A percentile compares a stretch with the other conserved stretches of the same genome.
Evolutionary conservation across 2,888 invertebrate species (phyloP).

Genomic region (Spodoptera picta): DNA sequence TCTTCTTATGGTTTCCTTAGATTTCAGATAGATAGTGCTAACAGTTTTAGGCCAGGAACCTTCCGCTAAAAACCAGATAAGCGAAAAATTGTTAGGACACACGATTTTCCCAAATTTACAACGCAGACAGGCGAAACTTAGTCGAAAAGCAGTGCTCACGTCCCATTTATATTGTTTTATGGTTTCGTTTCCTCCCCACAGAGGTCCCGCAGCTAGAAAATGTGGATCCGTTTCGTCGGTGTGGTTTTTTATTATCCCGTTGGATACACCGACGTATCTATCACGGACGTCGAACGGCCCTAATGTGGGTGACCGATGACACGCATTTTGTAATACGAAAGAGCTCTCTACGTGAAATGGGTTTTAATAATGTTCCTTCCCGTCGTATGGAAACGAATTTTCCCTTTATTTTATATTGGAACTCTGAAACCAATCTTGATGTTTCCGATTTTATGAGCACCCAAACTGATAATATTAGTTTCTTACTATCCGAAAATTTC

Average conservation of each 20-base stretch:
- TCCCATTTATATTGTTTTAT: conserved; percentile 86
- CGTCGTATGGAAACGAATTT: conserved; percentile 36
- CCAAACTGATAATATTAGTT: conserved; percentile 17
- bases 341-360: conserved; percentile 54
- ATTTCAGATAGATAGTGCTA: conserved; percentile 14
- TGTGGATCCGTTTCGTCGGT: conserved; percentile 71
- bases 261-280: conserved; percentile 56
- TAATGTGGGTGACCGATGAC: conserved; percentile 62
- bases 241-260: conserved; percentile 71
- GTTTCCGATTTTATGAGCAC: conserved; percentile 36
- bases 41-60: conserved; percentile 40
- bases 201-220: conserved; percentile 72
- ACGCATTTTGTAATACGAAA: conserved; percentile 56
- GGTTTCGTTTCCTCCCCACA: conserved; percentile 77
- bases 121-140: conserved; percentile 67
- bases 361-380: conserved; percentile 51
- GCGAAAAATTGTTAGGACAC: conserved; percentile 62
- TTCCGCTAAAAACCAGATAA: conserved; percentile 52
- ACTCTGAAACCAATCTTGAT: conserved; percentile 26
- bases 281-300: conserved; percentile 51
- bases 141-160: conserved; percentile 71
- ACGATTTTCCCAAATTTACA: conserved; percentile 69
- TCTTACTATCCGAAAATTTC: conserved; percentile 8
- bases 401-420: conserved; percentile 48
- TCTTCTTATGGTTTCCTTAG: neutral